Percentiles rank a stretch among this genome's conserved stretches.
These are phyloP conservation scores for Argyrosomus japonicus DNA, from an alignment of 2,113 vertebrate genomes.

Conservation along the genomic window DNA sequence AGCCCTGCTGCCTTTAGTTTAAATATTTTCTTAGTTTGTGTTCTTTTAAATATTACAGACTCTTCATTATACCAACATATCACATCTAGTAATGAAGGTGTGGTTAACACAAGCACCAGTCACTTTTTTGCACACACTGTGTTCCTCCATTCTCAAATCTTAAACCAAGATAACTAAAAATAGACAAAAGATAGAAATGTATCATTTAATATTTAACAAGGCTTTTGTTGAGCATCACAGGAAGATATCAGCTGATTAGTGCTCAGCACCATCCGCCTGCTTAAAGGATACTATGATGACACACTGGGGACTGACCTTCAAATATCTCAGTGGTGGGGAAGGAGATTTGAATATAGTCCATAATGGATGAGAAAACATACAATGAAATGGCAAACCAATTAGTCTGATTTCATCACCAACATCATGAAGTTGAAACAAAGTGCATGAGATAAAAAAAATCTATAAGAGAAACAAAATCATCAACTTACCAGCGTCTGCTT, in stretches of 20 bases:
- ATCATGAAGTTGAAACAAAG: conserved; percentile 8
- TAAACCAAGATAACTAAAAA: not conserved
- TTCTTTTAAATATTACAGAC: not conserved
- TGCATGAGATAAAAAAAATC: not conserved
- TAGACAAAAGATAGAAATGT: not conserved
- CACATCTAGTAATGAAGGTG: not conserved
- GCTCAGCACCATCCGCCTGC: not conserved
- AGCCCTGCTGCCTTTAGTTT: not conserved
- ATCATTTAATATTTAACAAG: not conserved
- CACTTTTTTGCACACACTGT: not conserved
- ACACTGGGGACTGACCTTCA: not conserved
- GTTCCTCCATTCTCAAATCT: not conserved
- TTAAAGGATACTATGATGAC: not conserved
- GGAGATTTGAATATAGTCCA: not conserved
- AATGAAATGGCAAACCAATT: conserved; percentile 49
- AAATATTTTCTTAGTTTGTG: not conserved
- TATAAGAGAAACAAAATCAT: conserved; percentile 15
- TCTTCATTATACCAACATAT: not conserved
- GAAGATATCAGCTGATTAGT: not conserved
- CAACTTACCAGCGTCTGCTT: conserved; percentile 57
- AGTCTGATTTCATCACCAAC: conserved; percentile 21
- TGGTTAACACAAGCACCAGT: not conserved
- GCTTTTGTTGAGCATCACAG: not conserved
- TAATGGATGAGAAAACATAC: conserved; percentile 37
- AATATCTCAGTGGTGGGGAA: not conserved